Evolutionary conservation across 2,797 vertebrate species (phyloP).

Genomic region (Fratercula arctica): DNA sequence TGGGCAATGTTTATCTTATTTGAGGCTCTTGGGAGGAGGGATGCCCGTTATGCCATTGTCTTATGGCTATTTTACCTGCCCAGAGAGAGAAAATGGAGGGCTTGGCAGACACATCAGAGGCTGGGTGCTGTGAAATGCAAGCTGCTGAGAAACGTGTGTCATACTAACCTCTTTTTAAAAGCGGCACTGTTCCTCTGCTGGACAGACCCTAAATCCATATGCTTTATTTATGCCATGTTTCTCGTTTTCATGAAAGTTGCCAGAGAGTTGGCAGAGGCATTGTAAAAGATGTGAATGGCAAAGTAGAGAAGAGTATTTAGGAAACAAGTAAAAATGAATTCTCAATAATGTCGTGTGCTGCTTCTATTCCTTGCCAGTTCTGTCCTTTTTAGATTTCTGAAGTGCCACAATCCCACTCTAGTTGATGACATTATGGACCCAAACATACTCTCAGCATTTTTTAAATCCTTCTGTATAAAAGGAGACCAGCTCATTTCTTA

Average conservation of each 20-base stretch:
- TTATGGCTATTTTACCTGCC: neutral
- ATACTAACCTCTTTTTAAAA: neutral
- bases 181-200: neutral
- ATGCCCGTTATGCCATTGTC: neutral
- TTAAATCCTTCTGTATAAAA: neutral
- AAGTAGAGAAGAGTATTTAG: neutral
- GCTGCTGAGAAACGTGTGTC: neutral
- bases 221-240: neutral
- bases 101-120: neutral
- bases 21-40: neutral
- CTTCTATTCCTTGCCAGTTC: neutral
- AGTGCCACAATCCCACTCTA: neutral
- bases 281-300: neutral
- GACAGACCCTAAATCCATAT: neutral
- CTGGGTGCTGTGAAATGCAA: neutral
- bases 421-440: neutral
- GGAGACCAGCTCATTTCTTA: neutral
- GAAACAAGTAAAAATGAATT: neutral
- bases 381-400: neutral
- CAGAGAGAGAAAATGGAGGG: neutral
- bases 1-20: neutral
- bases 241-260: neutral
- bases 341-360: fast-evolving
- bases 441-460: neutral
- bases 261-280: neutral